A percentile compares a stretch with the other conserved stretches of the same genome.
Conservation (phyloP, 2,113 vertebrate species). For the Pelvicachromis taeniatus region DNA sequence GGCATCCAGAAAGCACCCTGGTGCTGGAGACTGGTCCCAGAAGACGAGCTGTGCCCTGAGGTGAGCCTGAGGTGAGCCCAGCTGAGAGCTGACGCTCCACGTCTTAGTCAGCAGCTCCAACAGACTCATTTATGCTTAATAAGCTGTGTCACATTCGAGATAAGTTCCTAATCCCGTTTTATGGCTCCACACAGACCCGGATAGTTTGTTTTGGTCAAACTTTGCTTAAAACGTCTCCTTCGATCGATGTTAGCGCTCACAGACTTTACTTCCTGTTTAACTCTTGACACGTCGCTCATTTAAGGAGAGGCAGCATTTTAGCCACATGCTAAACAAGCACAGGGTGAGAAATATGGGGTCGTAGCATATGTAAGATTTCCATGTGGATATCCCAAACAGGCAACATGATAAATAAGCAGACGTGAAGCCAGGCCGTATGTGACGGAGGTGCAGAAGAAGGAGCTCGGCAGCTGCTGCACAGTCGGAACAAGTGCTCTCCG, state of each 20-base stretch:
- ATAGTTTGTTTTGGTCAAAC: background rate
- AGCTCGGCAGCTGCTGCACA: background rate
- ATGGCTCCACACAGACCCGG: background rate
- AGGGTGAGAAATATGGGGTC: background rate
- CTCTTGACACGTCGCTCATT: background rate
- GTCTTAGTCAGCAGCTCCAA: background rate
- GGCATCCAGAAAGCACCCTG: background rate
- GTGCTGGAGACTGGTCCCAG: fast-evolving
- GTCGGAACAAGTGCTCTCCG: background rate
- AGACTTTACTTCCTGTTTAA: background rate
- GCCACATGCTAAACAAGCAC: background rate
- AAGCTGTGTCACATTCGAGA: background rate
- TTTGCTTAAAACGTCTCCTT: background rate
- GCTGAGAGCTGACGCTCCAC: background rate
- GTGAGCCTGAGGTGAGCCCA: background rate
- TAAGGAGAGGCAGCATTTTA: too few species aligned
- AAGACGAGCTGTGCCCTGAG: background rate
- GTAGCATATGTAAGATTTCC: background rate
- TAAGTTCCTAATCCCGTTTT: background rate
- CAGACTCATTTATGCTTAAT: background rate
- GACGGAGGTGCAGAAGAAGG: background rate
- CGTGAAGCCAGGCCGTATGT: fast-evolving
- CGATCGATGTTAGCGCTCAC: background rate
- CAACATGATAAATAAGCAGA: background rate
- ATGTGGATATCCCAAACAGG: background rate